Evolutionary conservation across 2,888 invertebrate species (phyloP).

Genomic region (Nomada ferruginata): DNA sequence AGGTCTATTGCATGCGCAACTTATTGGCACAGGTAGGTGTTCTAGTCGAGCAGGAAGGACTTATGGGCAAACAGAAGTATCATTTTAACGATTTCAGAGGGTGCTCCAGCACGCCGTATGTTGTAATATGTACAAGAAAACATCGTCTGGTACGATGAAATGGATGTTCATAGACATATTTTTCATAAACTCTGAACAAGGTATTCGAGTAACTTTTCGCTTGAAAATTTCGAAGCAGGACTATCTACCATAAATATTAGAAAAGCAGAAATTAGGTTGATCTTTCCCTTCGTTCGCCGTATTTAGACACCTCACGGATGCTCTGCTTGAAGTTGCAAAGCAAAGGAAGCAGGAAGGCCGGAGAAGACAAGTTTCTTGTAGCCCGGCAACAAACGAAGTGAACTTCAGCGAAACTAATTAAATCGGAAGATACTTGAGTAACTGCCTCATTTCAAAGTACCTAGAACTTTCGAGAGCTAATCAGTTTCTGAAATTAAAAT

Average conservation of each 20-base stretch:
- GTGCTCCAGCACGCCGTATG: too few species aligned
- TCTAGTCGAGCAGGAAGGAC: conserved; percentile 24
- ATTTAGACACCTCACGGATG: neutral
- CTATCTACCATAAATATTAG: neutral
- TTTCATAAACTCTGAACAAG: too few species aligned
- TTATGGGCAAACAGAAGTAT: conserved; percentile 32
- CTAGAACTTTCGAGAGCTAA: neutral
- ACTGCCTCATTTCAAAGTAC: neutral
- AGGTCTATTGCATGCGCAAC: conserved; percentile 22
- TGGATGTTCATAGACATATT: too few species aligned
- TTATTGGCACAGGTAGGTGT: neutral
- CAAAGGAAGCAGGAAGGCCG: neutral
- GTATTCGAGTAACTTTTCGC: too few species aligned
- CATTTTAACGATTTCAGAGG: neutral
- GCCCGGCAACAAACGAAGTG: neutral
- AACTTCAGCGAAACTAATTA: conserved; percentile 13
- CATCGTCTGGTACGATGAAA: too few species aligned
- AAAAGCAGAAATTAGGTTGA: neutral
- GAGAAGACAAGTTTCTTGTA: neutral
- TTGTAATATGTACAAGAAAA: too few species aligned
- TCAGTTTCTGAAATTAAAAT: conserved; percentile 1
- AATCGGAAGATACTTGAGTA: conserved; percentile 6
- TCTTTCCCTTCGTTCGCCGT: neutral
- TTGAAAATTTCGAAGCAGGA: neutral
- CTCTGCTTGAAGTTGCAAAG: neutral